Percentiles rank a stretch among this genome's conserved stretches.
Evolutionary conservation across 2,888 invertebrate genomes (phyloP).

Genomic region (Drosophila mimetica): DNA sequence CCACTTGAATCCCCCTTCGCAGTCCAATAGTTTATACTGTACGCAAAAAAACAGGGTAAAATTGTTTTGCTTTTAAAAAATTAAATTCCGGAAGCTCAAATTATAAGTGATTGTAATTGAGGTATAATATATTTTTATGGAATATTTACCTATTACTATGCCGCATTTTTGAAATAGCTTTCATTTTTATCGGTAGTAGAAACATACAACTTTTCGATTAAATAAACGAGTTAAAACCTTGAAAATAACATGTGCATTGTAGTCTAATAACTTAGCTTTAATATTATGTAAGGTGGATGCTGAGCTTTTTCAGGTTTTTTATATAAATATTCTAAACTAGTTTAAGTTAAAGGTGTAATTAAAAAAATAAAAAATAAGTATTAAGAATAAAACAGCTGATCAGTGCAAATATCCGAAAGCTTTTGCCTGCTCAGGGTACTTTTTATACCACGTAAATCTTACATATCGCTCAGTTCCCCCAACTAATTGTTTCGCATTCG

Average conservation of each 20-base stretch:
- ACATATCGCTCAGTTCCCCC: conserved; percentile 7
- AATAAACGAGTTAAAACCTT: too few relatives aligned
- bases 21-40: not conserved
- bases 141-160: too few relatives aligned
- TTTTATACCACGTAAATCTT: conserved; percentile 4
- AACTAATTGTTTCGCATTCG: conserved; percentile 72
- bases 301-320: not conserved
- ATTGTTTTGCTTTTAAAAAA: not conserved
- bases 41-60: not conserved
- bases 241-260: too few relatives aligned
- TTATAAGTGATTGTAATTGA: too few relatives aligned
- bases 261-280: too few relatives aligned
- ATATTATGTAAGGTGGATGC: not conserved
- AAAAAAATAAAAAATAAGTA: not conserved
- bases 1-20: not conserved
- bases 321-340: not conserved
- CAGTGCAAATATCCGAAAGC: conserved; percentile 15
- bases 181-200: too few relatives aligned
- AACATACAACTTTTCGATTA: too few relatives aligned
- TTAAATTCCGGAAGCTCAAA: too few relatives aligned
- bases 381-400: not conserved
- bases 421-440: conserved; percentile 37
- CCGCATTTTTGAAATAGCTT: too few relatives aligned
- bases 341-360: not conserved
- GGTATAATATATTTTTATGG: too few relatives aligned